Evolutionary conservation across 2,888 invertebrate genomes (phyloP), one percentile per base, ranked within the genome.

Genomic region (Philereme transversata): DNA sequence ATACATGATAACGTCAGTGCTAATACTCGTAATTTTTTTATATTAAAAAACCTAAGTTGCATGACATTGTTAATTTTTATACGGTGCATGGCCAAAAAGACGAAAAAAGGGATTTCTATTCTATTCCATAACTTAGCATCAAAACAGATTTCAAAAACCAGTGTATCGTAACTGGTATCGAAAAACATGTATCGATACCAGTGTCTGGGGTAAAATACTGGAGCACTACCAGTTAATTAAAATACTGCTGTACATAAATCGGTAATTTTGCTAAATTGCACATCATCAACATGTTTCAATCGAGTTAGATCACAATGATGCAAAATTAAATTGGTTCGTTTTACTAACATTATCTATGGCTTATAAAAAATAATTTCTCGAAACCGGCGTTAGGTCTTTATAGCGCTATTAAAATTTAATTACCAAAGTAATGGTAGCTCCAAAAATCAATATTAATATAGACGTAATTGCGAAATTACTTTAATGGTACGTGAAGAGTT

Each of bases 351-450:
- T 64, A 53, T 64, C 65, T 53, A 61, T 53, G 58, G 59, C 48
- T 48, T 59, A 65, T 61, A 40, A 60, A 57, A 67, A 69, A 64
- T 56, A 62, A 68, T 64, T 69, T 64, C 49, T 62, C 57, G 22
- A 64, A 70, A 68, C 73, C 57, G 50, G 35, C 44, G 55, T 49
- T 60, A 57, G 43, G 63, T 60, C 62, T 70, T 69, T 66, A 75
- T 59, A 63, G 68, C 61, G 68, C 70, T 61, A 65, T 72, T 62
- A 70, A 70, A 68, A 67, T 70, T 72, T 69, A 68, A 75, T 77
- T 78, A 76, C 69, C 69, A 76, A 76, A 76, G 58, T 69, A 72
- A 74, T 74, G 71, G 66, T 70, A 64, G 67, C 65, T 59, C 62
- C 60, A 65, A 65, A 63, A 62, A 62, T 60, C 60, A 61, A 66